Conservation (phyloP, 2,113 vertebrate genomes). For the Macquaria ambigua region DNA sequence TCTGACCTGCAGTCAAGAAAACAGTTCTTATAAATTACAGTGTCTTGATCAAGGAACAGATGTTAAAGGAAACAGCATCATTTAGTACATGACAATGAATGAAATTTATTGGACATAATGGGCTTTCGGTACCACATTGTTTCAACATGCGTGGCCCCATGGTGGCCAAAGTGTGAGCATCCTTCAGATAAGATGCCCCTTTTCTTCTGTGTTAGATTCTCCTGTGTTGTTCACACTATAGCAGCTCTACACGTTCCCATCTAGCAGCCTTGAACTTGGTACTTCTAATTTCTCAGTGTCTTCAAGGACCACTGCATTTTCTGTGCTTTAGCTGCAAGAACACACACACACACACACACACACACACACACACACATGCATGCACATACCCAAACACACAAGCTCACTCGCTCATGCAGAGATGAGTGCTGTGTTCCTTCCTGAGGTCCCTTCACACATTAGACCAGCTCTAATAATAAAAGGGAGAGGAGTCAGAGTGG, state of each 20-base stretch:
- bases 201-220: slow-evolving; percentile 30
- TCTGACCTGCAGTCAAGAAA: neutral
- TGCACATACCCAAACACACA: slow-evolving; percentile 42
- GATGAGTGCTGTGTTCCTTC: slow-evolving; percentile 75
- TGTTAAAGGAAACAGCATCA: neutral
- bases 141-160: neutral
- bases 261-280: slow-evolving; percentile 45
- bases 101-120: neutral
- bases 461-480: slow-evolving; percentile 83
- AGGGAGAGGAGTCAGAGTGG: slow-evolving; percentile 79
- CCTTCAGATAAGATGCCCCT: slow-evolving; percentile 27
- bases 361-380: slow-evolving; percentile 17
- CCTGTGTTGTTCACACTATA: slow-evolving; percentile 26
- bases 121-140: neutral
- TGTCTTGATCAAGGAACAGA: neutral
- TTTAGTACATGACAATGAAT: neutral
- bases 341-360: slow-evolving; percentile 20
- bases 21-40: neutral
- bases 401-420: slow-evolving; percentile 53
- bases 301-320: slow-evolving; percentile 59
- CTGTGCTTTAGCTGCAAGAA: slow-evolving; percentile 42
- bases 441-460: slow-evolving; percentile 80
- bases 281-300: slow-evolving; percentile 57
- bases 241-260: neutral
- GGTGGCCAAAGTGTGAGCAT: slow-evolving; percentile 22